Percentiles rank a stretch among this genome's conserved stretches.
These are phyloP conservation scores for Meles meles DNA, from an alignment of 2,113 vertebrate genomes.

Conservation along the genomic window DNA sequence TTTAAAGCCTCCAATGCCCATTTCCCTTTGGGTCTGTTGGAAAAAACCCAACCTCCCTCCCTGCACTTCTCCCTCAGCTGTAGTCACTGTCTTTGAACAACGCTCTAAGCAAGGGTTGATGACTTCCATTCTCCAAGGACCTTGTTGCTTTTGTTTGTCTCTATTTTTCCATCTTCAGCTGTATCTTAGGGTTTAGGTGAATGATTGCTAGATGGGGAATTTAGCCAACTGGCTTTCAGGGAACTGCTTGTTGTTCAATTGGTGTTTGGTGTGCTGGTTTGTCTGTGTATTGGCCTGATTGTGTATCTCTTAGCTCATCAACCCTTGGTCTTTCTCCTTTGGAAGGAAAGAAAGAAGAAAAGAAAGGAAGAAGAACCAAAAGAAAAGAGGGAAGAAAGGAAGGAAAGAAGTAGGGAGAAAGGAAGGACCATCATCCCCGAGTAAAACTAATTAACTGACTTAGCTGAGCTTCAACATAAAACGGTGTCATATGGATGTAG, in stretches of 20 bases:
- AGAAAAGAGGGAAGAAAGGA: neutral
- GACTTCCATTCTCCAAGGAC: neutral
- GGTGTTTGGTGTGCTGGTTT: neutral
- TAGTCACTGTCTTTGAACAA: neutral
- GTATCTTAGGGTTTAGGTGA: neutral
- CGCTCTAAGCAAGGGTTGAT: neutral
- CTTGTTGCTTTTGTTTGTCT: neutral
- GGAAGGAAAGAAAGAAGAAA: neutral
- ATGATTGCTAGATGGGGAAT: neutral
- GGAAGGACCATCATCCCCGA: neutral
- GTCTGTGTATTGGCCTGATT: neutral
- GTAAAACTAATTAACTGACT: neutral
- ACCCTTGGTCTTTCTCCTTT: neutral
- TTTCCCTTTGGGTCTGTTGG: neutral
- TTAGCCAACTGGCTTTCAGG: neutral
- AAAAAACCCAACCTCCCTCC: too few relatives aligned
- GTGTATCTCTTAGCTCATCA: neutral
- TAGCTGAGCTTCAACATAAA: neutral
- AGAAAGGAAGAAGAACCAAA: neutral
- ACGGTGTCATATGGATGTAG: neutral
- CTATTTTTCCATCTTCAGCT: neutral
- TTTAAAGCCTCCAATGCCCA: neutral
- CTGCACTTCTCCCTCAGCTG: neutral
- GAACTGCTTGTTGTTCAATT: neutral
- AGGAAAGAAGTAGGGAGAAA: too few relatives aligned